Conservation (phyloP, 2,113 vertebrate species). For the Tonatia bakeri region DNA sequence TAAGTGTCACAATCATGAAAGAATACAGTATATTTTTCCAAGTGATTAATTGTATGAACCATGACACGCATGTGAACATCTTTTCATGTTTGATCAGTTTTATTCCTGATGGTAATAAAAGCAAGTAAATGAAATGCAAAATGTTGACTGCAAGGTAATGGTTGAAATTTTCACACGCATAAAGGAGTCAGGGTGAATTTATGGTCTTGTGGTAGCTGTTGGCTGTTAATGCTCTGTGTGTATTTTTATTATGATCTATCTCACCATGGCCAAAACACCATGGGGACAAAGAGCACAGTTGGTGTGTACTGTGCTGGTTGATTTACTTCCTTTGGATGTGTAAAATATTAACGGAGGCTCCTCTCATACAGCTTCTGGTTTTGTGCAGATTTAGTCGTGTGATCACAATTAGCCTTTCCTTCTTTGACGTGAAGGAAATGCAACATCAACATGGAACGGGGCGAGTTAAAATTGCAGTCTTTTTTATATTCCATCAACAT, state of each 20-base stretch:
- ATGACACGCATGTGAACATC: background rate
- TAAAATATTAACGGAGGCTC: background rate
- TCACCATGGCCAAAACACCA: background rate
- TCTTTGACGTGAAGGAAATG: background rate
- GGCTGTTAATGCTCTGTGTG: conserved; percentile 22
- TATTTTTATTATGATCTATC: conserved; percentile 37
- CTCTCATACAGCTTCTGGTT: background rate
- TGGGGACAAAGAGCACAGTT: background rate
- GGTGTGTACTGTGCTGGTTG: background rate
- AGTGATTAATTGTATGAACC: conserved; percentile 19
- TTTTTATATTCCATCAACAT: background rate
- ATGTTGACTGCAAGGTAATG: conserved; percentile 20
- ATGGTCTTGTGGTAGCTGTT: background rate
- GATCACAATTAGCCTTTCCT: background rate
- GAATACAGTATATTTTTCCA: background rate
- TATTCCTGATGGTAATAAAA: conserved; percentile 51
- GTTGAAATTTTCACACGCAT: conserved; percentile 40
- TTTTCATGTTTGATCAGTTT: conserved; percentile 52
- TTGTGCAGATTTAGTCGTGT: background rate
- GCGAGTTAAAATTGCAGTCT: background rate
- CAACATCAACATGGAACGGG: background rate
- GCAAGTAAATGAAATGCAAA: conserved; percentile 50
- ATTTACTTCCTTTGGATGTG: background rate
- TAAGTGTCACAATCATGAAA: conserved; percentile 39
- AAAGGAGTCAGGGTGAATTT: conserved; percentile 55